Evolutionary conservation across 2,888 invertebrate genomes (phyloP).

Genomic region (Agrotis puta): DNA sequence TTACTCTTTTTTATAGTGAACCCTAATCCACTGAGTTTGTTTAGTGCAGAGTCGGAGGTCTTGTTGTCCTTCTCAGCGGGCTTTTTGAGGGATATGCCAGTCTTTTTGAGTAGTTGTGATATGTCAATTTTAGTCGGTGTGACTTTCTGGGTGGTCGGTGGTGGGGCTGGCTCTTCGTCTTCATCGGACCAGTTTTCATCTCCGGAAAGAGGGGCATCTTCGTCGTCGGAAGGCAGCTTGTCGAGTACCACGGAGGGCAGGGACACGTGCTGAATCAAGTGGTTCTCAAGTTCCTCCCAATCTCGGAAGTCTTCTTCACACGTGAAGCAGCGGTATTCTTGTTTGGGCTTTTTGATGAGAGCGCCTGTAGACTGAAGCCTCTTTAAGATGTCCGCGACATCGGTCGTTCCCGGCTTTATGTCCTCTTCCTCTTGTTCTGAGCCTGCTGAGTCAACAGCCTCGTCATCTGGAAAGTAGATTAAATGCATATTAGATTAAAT

Average conservation of each 20-base stretch:
- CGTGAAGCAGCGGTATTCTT: conserved; percentile 87
- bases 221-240: conserved; percentile 90
- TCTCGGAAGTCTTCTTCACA: conserved; percentile 88
- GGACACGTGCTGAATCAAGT: conserved; percentile 90
- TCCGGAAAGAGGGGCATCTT: conserved; percentile 83
- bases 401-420: conserved; percentile 66
- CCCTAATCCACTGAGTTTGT: conserved; percentile 85
- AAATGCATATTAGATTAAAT: conserved; percentile 8
- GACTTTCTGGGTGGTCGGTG: conserved; percentile 63
- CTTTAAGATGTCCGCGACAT: conserved; percentile 82
- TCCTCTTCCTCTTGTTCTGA: conserved; percentile 70
- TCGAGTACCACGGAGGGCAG: conserved; percentile 88
- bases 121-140: conserved; percentile 87
- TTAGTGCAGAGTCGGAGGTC: conserved; percentile 79
- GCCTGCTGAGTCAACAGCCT: conserved; percentile 73
- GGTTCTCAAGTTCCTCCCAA: conserved; percentile 87
- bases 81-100: conserved; percentile 84
- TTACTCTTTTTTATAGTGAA: conserved; percentile 86
- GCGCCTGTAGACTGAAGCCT: conserved; percentile 78
- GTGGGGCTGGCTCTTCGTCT: conserved; percentile 79
- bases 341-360: conserved; percentile 79
- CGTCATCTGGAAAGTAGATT: conserved; percentile 71
- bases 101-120: conserved; percentile 83
- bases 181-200: conserved; percentile 88
- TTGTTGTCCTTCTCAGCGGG: conserved; percentile 71